Evolutionary conservation across 2,888 invertebrate species (phyloP), one percentile per base, ranked within the genome.

Genomic region (Caenorhabditis doughertyi): DNA sequence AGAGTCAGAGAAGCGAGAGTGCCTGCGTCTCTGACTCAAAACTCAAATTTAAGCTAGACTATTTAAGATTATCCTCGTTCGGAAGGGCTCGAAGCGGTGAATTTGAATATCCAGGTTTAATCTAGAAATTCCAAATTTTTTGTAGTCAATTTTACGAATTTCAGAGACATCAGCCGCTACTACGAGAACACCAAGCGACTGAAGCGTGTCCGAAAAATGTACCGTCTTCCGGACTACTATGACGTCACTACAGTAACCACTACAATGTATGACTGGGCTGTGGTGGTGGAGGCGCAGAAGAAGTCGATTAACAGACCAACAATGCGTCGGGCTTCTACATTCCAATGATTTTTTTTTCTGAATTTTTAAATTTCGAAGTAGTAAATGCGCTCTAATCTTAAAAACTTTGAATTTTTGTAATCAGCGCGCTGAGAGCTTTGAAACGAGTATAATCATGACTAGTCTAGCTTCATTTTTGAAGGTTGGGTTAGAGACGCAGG

Each of bases 181-280:
- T 85, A 90, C 68, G 86, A 88, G 49, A 86, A 88, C 68, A 85
- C 89, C 4, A 90, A 90, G 64, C 72, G 90, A 53, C 84, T 90
- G 77, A 90, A 90, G 85, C 79, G 90, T 27, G 85, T 90, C 47
- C 81, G 90, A 3, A 90, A 90, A 56, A 89, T 90, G 39, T 90
- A 90, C 67, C 86, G 89, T 56, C 85, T 90, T 1, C 90, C 90
- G 8, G 86, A 90, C 16, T 84, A 86, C 71, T 90, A 90, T 74
- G 90, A 90, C 71, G 88, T 90, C 25, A 58, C 83, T 23, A 90
- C 90, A 8, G 85, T 89, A 8, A 87, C 83, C 51, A 89, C 90
- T 2, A 88, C 85, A 18, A 89, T 87, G 87, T 89, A 86, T 65
- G 90, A 90, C 65, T 90, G 88, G 88, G 89, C 89, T 3, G 89